Evolutionary conservation across 2,797 vertebrate genomes (phyloP), one percentile per base, ranked within the genome.

Genomic region (Meda fulgida): DNA sequence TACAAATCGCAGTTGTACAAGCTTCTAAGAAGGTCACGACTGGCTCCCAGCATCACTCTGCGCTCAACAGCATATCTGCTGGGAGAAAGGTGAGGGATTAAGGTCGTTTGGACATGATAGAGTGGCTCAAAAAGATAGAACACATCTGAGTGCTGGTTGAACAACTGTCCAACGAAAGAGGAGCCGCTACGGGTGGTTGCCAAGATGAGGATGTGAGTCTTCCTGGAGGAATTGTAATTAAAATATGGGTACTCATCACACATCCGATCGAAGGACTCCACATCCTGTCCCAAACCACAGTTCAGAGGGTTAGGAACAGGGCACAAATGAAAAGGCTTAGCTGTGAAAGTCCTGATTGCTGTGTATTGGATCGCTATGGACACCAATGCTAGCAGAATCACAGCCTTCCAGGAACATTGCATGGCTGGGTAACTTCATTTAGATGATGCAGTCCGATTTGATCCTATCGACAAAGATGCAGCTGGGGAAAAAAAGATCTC

Each of bases 341-440:
- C 94, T 0, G 97, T 97, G 91, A 98, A 97, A 66, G 97, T 98
- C 78, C 97, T 96, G 91, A 98, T 97, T 84, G 96, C 97, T 0
- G 97, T 98, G 93, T 98, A 98, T 93, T 98, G 97, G 91, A 98
- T 97, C 63, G 96, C 97, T 46, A 98, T 96, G 84, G 97, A 98
- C 88, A 96, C 97, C 94, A 98, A 94, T 81, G 96, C 97, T 78
- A 98, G 94, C 92, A 98, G 94, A 93, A 97, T 95, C 94, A 98
- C 95, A 91, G 96, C 97, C 96, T 97, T 98, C 97, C 97, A 98
- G 89, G 97, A 98, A 95, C 97, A 98, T 95, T 97, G 96, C 97
- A 98, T 98, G 97, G 94, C 95, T 95, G 94, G 93, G 93, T 95
- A 95, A 94, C 96, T 93, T 96, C 96, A 97, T 97, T 89, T 91